These are phyloP conservation scores for Cataglyphis rosenhaueri DNA, from an alignment of 2,888 invertebrate species.

Conservation along the genomic window DNA sequence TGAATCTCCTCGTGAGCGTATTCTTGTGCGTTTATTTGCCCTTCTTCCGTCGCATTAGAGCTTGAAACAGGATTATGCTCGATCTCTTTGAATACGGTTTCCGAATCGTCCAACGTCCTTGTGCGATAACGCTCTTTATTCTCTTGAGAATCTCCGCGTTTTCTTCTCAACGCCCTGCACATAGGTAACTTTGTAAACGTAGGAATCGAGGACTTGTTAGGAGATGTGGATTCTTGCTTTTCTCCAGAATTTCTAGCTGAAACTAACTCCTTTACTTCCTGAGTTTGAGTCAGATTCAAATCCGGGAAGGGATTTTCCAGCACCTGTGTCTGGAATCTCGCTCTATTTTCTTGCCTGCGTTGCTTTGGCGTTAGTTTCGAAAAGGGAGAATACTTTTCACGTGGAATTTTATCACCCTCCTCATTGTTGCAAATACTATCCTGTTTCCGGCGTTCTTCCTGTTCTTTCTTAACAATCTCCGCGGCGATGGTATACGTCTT, in stretches of 20 bases:
- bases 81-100: constrained; percentile 52
- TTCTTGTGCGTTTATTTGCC: not conserved
- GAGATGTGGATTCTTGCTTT: constrained; percentile 86
- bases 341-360: constrained; percentile 89
- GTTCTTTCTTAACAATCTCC: constrained; percentile 86
- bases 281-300: constrained; percentile 65
- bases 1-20: constrained; percentile 84
- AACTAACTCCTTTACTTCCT: not conserved
- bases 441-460: constrained; percentile 82
- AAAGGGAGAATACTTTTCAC: constrained; percentile 78
- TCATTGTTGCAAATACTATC: constrained; percentile 67
- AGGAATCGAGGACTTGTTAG: constrained; percentile 77
- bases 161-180: constrained; percentile 69
- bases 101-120: constrained; percentile 88
- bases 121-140: constrained; percentile 92
- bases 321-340: constrained; percentile 90
- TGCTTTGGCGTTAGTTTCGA: constrained; percentile 88
- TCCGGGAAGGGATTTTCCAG: constrained; percentile 83
- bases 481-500: constrained; percentile 93
- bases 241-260: constrained; percentile 83
- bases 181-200: constrained; percentile 75
- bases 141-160: constrained; percentile 81
- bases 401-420: constrained; percentile 68
- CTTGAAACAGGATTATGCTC: constrained; percentile 45
- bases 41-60: constrained; percentile 5